Evolutionary conservation across 2,797 vertebrate genomes (phyloP), one percentile per base, ranked within the genome.

Genomic region (Tiaroga cobitis): DNA sequence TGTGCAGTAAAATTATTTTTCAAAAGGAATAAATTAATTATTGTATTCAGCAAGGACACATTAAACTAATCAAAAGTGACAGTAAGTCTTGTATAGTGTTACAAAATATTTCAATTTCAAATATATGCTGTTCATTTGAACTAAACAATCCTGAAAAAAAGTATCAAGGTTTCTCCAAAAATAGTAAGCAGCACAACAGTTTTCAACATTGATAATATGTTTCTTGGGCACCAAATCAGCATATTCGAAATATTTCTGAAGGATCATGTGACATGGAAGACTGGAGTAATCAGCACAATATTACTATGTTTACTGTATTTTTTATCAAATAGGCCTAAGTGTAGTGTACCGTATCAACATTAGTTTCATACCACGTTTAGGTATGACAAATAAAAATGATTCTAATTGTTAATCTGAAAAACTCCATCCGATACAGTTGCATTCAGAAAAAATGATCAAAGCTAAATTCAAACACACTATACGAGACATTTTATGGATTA

Each of bases 401-500:
- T 83, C 43, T 65, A 76, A 76, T 67, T 76, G 32, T 65, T 83
- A 41, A 67, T 83, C 34, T 32, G 11, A 68, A 83, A 83, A 76
- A 51, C 70, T 65, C 56, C 49, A 74, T 37, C n/a, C 19, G 41
- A 24, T 69, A 39, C 46, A 9, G 3, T 37, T 54, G 68, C 24
- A 73, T 74, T 51, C 54, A 29, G 43, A 85, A 85, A 56, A 80
- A 73, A 79, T 39, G 7, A 54, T 68, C 54, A 46, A 46, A 51
- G 54, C 69, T 49, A 73, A 80, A 80, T 85, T 73, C 29, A 59
- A 65, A 85, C 65, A 79, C 75, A 32, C 39, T 19, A 59, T 59
- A 84, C 39, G 21, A 79, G 39, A 84, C 16, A 41, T 72, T 85
- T 73, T 85, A 72, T 79, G 68, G 68, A 80, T 85, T 80, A 80